Evolutionary conservation across 2,113 vertebrate genomes (phyloP).

Genomic region (Rhagologus leucostigma): DNA sequence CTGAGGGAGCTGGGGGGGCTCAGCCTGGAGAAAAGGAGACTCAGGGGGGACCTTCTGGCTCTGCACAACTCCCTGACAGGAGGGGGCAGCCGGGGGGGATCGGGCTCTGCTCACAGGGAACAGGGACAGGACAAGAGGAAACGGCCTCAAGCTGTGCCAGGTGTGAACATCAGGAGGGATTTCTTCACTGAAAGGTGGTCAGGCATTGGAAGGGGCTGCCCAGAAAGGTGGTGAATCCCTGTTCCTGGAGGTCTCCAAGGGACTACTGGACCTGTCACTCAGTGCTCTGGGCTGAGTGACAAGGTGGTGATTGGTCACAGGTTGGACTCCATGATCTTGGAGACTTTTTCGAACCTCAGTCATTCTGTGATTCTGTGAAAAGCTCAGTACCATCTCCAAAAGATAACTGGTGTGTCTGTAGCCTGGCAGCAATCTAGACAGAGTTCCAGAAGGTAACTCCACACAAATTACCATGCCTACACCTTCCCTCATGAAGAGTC

Average conservation of each 20-base stretch:
- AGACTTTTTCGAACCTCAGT: neutral
- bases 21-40: neutral
- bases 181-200: neutral
- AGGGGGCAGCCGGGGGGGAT: neutral
- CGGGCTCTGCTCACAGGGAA: neutral
- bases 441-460: neutral
- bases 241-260: neutral
- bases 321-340: fast-evolving
- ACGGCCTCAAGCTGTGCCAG: fast-evolving
- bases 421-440: neutral
- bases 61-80: neutral
- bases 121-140: fast-evolving
- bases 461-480: neutral
- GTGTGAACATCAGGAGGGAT: neutral
- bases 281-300: neutral
- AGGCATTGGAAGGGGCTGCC: neutral
- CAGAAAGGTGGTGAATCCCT: neutral
- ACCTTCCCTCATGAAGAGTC: neutral
- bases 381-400: neutral
- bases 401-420: neutral
- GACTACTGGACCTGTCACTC: neutral
- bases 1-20: neutral
- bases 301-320: fast-evolving
- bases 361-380: neutral
- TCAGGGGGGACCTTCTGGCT: neutral